Evolutionary conservation across 2,888 invertebrate genomes (phyloP), one percentile per base, ranked within the genome.

Genomic region (Cosmia pyralina): DNA sequence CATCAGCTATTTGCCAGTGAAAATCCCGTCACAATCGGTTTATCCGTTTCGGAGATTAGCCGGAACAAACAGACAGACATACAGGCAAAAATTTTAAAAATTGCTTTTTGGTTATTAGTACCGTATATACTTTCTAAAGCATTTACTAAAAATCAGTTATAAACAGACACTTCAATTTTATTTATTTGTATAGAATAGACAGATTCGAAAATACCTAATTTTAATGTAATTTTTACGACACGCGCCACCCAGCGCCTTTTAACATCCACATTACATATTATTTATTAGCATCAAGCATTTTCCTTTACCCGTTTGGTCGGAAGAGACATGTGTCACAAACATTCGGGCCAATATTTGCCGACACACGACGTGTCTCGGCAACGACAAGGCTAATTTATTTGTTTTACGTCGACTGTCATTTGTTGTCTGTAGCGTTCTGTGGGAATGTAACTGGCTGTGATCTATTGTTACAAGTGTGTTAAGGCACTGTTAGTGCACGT

Each of bases 321-420:
- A 67, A 64, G 48, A 65, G 19, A 69, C 73, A 67, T 55, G 63
- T 79, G 81, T 81, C 81, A 41, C 75, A 53, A 84, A 75, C 75
- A 81, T 80, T 80, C 50, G 67, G 22, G 4, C 67, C 67, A 81
- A 83, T 75, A 72, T 82, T 82, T 84, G 82, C 44, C 17, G 60
- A 60, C 66, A 59, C 79, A 52, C 59, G 53, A 66, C 84, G 59
- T 68, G 22, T 53, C 69, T 46, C 59, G 38, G 69, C 70, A 55
- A 44, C 65, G 44, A 77, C 74, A 63, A 22, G 57, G 41, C 71
- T 72, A 81, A 81, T 81, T 79, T 81, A 75, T 81, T 79, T 79
- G 66, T 65, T 64, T 72, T 68, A 59, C 69, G 59, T 69, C 22
- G 28, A 13, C 55, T 77, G 81, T 72, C 75, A 72, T 34, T 74